Evolutionary conservation across 2,888 invertebrate genomes (phyloP), one percentile per base, ranked within the genome.

Genomic region (Camptogramma bilineatum): DNA sequence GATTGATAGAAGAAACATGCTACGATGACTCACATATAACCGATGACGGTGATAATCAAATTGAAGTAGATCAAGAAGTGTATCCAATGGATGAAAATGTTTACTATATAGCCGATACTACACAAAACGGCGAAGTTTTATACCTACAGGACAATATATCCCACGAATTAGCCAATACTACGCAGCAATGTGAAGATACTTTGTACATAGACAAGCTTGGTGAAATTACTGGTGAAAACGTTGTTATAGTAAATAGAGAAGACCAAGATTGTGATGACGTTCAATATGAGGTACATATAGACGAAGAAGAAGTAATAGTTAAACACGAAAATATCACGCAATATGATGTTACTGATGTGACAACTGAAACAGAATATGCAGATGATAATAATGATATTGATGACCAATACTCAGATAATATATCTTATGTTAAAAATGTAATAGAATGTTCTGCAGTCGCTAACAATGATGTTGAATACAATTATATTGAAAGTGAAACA

Each of bases 71-170:
- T 46, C 44, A 54, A 48, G 58, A 62, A 51, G 50, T 59, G 5
- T 66, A 66, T 53, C 18, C 17, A 9, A 52, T 66, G 28, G 54
- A 66, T 39, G 66, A 66, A 28, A 51, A 39, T n/a, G 39, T 61
- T 17, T 48, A 54, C 19, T 62, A 59, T 52, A 47, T 66, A 18
- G 53, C 57, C 9, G 21, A 50, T n/a, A 13, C 34, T 39, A 39
- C 34, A 39, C 13, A 39, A 39, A 13, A 13, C 34, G 34, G 34
- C 13, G 34, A 39, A 13, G 34, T 39, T 13, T 13, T 39, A 39
- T 9, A 34, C 10, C 13, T 39, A 39, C 34, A 39, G 13, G 34
- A 39, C 34, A 28, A 5, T 28, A 28, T 8, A 28, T 28, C 28
- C 4, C 28, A 28, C 7, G 28, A 28, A 0, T 28, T 28, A 28